These are phyloP conservation scores for Acomys russatus DNA, from an alignment of 2,797 vertebrate species.

Conservation along the genomic window DNA sequence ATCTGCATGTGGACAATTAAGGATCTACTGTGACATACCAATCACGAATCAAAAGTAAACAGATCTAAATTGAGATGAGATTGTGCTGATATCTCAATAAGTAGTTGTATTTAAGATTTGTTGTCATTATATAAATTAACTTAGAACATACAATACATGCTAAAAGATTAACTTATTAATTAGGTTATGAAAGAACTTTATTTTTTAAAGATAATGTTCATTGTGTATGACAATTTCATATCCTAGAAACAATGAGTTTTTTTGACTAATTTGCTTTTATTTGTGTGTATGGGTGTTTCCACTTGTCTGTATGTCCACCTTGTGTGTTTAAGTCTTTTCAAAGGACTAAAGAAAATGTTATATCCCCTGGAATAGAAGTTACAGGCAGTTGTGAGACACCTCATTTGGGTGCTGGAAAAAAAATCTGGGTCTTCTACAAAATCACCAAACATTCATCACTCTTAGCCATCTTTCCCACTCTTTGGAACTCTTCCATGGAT, in stretches of 20 bases:
- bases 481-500: background rate
- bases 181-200: background rate
- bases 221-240: background rate
- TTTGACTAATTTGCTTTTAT: background rate
- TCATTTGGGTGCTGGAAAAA: background rate
- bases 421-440: background rate
- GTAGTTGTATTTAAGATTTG: constrained; percentile 15
- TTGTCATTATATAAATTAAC: constrained; percentile 11
- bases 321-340: background rate
- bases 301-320: too few species aligned
- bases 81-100: background rate
- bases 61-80: background rate
- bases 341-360: background rate
- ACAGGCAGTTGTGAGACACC: background rate
- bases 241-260: background rate
- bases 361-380: background rate
- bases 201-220: background rate
- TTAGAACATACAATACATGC: background rate
- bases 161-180: constrained; percentile 28
- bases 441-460: background rate
- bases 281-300: background rate
- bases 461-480: background rate
- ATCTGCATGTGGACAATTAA: constrained; percentile 32
- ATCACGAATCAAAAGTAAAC: constrained; percentile 17
- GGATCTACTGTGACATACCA: background rate